Evolutionary conservation across 1,140 invertebrate species (phyloP).

Genomic region (Drosophila pandora): DNA sequence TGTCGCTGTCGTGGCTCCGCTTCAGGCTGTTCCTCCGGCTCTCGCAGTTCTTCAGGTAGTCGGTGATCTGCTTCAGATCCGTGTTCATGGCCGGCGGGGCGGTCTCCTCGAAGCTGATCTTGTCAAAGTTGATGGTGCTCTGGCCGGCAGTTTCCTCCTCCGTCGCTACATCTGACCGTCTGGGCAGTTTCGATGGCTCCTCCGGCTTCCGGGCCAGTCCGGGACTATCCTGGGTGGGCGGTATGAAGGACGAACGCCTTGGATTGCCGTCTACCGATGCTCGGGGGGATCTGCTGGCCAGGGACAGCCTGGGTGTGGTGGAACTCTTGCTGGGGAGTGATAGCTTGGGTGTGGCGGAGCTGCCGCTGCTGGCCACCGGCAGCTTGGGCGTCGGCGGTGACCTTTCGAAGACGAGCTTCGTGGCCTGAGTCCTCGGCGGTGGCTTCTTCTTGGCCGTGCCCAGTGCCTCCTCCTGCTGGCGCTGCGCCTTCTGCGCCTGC

Average conservation of each 20-base stretch:
- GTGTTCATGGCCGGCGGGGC: constrained; percentile 7
- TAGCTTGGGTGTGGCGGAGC: no score
- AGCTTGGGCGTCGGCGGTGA: constrained; percentile 22
- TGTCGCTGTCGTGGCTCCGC: constrained; percentile 49
- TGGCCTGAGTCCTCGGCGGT: background rate
- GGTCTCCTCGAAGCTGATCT: constrained; percentile 80
- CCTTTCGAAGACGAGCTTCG: constrained; percentile 33
- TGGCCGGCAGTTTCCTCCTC: constrained; percentile 4
- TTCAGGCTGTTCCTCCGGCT: constrained; percentile 68
- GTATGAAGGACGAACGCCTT: constrained; percentile 34
- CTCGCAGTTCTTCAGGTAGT: constrained; percentile 73
- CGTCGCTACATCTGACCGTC: background rate
- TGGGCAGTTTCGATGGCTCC: background rate
- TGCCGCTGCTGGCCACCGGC: no score
- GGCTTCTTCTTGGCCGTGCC: constrained; percentile 4
- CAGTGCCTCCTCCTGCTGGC: background rate
- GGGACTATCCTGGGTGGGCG: constrained; percentile 14
- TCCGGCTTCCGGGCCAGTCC: background rate
- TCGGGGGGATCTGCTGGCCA: background rate
- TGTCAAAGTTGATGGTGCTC: constrained; percentile 76
- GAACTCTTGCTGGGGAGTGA: no score
- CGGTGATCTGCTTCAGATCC: constrained; percentile 74
- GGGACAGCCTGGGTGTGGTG: background rate
- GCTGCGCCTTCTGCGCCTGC: background rate
- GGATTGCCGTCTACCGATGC: background rate